Evolutionary conservation across 1,140 invertebrate genomes (phyloP).

Genomic region (Formica selysi): DNA sequence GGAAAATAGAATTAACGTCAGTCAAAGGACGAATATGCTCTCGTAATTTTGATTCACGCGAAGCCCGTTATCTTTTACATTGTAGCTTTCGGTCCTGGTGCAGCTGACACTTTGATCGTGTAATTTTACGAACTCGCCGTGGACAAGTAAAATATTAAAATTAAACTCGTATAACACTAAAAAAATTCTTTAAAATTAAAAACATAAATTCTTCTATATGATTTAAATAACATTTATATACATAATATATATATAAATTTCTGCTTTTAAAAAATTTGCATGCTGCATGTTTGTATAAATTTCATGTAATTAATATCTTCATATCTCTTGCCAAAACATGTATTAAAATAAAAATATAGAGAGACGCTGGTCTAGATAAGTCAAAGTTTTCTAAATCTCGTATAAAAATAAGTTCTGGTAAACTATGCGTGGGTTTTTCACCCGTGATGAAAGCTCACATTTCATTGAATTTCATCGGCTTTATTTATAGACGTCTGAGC

Average conservation of each 20-base stretch:
- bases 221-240: neutral
- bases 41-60: conserved; percentile 69
- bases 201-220: neutral
- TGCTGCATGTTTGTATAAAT: neutral
- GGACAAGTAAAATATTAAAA: conserved; percentile 54
- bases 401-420: neutral
- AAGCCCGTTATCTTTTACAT: conserved; percentile 61
- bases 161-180: conserved; percentile 44
- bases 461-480: conserved; percentile 8
- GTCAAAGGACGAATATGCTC: conserved; percentile 67
- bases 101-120: conserved; percentile 62
- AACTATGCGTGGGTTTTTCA: neutral
- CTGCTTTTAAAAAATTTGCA: neutral
- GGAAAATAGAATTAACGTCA: conserved; percentile 71
- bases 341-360: neutral
- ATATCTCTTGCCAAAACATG: neutral
- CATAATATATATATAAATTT: neutral
- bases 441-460: neutral
- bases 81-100: conserved; percentile 44
- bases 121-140: conserved; percentile 52
- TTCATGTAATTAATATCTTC: neutral
- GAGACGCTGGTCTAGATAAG: neutral
- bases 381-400: neutral
- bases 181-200: conserved; percentile 29
- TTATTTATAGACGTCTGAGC: conserved; percentile 10